A percentile compares a stretch with the other conserved stretches of the same genome.
Evolutionary conservation across 2,888 invertebrate species (phyloP).

Genomic region (Lithophane semibrunnea): DNA sequence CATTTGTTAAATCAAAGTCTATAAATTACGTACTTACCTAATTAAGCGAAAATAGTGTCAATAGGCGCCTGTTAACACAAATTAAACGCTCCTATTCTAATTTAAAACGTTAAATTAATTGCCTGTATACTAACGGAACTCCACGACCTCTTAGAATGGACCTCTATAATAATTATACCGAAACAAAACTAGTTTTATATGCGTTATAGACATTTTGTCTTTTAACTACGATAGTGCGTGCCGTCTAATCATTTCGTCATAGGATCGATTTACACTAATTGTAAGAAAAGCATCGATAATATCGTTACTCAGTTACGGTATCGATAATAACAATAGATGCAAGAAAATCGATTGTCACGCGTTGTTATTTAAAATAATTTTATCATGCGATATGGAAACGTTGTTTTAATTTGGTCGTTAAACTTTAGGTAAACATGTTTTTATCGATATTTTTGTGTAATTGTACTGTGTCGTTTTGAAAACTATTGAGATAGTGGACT

Average conservation of each 20-base stretch:
- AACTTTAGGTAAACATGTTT: slow-evolving; percentile 41
- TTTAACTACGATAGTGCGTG: slow-evolving; percentile 70
- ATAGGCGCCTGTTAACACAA: slow-evolving; percentile 49
- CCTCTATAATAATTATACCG: slow-evolving; percentile 71
- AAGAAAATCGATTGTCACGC: slow-evolving; percentile 60
- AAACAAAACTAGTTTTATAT: slow-evolving; percentile 74
- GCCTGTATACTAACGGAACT: slow-evolving; percentile 72
- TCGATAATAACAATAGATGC: slow-evolving; percentile 46
- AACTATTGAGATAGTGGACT: slow-evolving; percentile 14
- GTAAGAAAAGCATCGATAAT: slow-evolving; percentile 63
- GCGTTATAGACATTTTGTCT: slow-evolving; percentile 71
- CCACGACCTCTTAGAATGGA: slow-evolving; percentile 71
- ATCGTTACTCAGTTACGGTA: slow-evolving; percentile 58
- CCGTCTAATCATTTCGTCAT: slow-evolving; percentile 67
- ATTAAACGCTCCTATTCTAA: slow-evolving; percentile 64
- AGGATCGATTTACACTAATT: slow-evolving; percentile 60
- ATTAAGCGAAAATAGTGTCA: slow-evolving; percentile 46
- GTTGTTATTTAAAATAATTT: slow-evolving; percentile 57
- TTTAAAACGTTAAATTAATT: slow-evolving; percentile 78
- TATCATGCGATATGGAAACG: slow-evolving; percentile 54
- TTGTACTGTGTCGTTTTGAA: slow-evolving; percentile 26
- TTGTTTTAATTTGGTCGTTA: slow-evolving; percentile 56
- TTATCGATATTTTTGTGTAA: slow-evolving; percentile 17
- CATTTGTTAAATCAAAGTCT: slow-evolving; percentile 40
- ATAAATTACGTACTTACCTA: slow-evolving; percentile 45